A percentile compares a stretch with the other conserved stretches of the same genome.
Conservation (phyloP, 2,113 vertebrate species). For the Thamnophis sirtalis region DNA sequence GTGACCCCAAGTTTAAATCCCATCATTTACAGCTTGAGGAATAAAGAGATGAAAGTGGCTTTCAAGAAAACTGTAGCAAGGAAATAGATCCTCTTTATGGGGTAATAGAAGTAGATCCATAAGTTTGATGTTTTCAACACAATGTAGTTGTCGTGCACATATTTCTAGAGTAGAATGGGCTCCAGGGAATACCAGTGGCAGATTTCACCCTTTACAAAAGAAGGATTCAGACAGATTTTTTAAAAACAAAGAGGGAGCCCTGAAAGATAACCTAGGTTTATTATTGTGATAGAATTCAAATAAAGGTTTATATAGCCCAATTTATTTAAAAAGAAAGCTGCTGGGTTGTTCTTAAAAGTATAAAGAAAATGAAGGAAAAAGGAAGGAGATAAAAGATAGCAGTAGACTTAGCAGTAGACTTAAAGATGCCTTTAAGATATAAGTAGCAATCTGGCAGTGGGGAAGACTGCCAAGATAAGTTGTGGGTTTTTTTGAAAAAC, state of each 20-base stretch:
- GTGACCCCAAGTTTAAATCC: too few relatives aligned
- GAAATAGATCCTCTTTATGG: background rate
- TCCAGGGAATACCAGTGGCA: background rate
- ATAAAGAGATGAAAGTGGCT: background rate
- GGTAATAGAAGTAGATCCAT: background rate
- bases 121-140: background rate
- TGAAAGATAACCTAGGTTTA: background rate
- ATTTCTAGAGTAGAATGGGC: background rate
- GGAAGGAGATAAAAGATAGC: background rate
- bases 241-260: background rate
- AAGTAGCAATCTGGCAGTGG: background rate
- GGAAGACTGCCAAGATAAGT: background rate
- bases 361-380: background rate
- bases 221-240: background rate
- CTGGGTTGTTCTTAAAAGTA: background rate
- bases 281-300: background rate
- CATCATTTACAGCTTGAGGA: too few relatives aligned
- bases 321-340: background rate
- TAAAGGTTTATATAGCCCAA: background rate
- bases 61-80: background rate
- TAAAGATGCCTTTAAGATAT: too few relatives aligned
- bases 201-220: background rate
- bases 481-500: background rate
- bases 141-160: background rate
- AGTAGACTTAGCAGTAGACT: too few relatives aligned